Evolutionary conservation across 2,888 invertebrate genomes (phyloP), one percentile per base, ranked within the genome.

Genomic region (Apodemia duryi): DNA sequence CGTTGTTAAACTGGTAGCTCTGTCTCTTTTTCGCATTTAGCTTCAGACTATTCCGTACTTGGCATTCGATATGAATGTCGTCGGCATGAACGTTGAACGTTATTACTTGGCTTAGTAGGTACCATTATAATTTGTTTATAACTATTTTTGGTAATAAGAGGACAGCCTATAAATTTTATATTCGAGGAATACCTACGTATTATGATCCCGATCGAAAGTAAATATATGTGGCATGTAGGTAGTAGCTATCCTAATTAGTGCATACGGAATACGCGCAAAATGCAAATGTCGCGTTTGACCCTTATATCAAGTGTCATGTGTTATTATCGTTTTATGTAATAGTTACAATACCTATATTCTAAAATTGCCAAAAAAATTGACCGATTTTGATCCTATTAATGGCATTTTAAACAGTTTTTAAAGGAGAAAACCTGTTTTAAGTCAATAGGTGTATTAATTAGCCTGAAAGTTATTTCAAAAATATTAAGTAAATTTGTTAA

Each of bases 21-120:
- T 79, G 88, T 91, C 91, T 83, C 88, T 84, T 82, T 88, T 85
- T 84, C 85, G 83, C 88, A 83, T 84, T 83, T 83, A 85, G 84
- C 84, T 83, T 85, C 83, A 78, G 73, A 78, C 81, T 86, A 81
- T 82, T 84, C 81, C 82, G 83, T 85, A 87, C 83, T 88, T 86
- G 85, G 84, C 81, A 85, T 86, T 88, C 86, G 83, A 86, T 87
- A 86, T 82, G 83, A 68, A 66, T 68, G 70, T 70, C 67, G 65
- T 64, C 65, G 76, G 82, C 79, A 80, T 78, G 81, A 82, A 83
- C 76, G 79, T 81, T 78, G 81, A 82, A 83, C 76, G 79, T 81
- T 80, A 80, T 81, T 81, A 83, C 82, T 84, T 78, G 80, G 82
- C 35, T 57, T 82, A 81, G 86, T 84, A 82, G 78, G 77, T 74